Evolutionary conservation across 2,113 vertebrate species (phyloP).

Genomic region (Podarcis cretensis): DNA sequence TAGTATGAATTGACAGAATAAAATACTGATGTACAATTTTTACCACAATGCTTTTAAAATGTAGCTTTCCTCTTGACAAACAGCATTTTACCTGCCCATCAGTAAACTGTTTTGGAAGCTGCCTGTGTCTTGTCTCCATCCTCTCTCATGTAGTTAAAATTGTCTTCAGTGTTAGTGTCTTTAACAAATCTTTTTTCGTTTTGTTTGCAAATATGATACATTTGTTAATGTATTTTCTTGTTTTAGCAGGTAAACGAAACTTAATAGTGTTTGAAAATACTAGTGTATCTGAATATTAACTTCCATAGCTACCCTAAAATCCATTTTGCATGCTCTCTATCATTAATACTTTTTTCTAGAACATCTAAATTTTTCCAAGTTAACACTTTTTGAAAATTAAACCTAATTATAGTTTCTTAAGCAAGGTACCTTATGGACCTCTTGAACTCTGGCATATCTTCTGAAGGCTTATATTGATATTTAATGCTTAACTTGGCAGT

Average conservation of each 20-base stretch:
- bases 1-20: conserved; percentile 23
- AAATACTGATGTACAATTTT: not conserved
- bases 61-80: not conserved
- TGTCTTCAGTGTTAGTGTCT: conserved; percentile 70
- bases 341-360: conserved; percentile 72
- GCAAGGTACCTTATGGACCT: conserved; percentile 62
- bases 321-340: conserved; percentile 77
- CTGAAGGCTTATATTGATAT: conserved; percentile 68
- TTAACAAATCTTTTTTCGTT: conserved; percentile 67
- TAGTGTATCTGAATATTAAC: conserved; percentile 78
- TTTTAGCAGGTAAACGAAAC: conserved; percentile 88
- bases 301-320: conserved; percentile 68
- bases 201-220: conserved; percentile 76
- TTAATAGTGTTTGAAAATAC: conserved; percentile 70
- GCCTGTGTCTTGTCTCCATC: conserved; percentile 49
- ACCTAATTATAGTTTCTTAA: conserved; percentile 69
- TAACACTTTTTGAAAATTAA: conserved; percentile 77
- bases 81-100: not conserved
- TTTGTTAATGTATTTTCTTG: conserved; percentile 87
- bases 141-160: conserved; percentile 67
- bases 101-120: conserved; percentile 31
- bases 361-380: conserved; percentile 53
- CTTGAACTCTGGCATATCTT: conserved; percentile 71
- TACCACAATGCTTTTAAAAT: not conserved
- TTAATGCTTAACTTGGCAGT: conserved; percentile 82